Percentiles rank a stretch among this genome's conserved stretches.
phyloP scores from a whole-genome alignment of 2,888 invertebrate species.

The Pocota personata region DNA sequence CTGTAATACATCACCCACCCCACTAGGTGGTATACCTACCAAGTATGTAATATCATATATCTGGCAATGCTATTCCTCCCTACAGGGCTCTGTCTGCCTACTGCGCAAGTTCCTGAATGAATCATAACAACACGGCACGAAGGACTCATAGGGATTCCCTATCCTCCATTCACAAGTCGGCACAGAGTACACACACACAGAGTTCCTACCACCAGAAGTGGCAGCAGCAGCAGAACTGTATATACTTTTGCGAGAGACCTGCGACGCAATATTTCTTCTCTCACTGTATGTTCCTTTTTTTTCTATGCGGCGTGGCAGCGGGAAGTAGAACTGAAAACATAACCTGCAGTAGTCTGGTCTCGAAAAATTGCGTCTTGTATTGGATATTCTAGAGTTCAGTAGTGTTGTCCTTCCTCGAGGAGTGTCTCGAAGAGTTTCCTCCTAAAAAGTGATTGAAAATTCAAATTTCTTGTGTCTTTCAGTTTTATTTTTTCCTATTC shows the following conservation, averaged over 20 bases:
- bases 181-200: constrained; percentile 33
- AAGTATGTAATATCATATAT: not conserved
- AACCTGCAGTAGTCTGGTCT: constrained; percentile 26
- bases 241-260: constrained; percentile 36
- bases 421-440: constrained; percentile 39
- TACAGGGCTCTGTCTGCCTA: constrained; percentile 1
- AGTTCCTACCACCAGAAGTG: not conserved
- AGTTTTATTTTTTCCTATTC: constrained; percentile 12
- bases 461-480: constrained; percentile 14
- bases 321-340: constrained; percentile 3
- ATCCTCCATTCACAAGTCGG: constrained; percentile 72
- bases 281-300: not conserved
- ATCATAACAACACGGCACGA: constrained; percentile 70
- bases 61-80: constrained; percentile 53
- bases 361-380: constrained; percentile 52
- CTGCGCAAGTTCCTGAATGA: constrained; percentile 63
- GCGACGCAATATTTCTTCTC: constrained; percentile 64
- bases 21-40: not conserved
- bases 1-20: not conserved
- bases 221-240: constrained; percentile 30
- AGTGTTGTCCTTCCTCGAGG: constrained; percentile 43
- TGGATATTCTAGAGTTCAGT: constrained; percentile 11
- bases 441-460: not conserved
- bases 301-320: constrained; percentile 37
- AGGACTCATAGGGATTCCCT: constrained; percentile 73